These are phyloP conservation scores for Pseudachorutes palmiensis DNA, from an alignment of 1,140 invertebrate genomes.

Conservation along the genomic window DNA sequence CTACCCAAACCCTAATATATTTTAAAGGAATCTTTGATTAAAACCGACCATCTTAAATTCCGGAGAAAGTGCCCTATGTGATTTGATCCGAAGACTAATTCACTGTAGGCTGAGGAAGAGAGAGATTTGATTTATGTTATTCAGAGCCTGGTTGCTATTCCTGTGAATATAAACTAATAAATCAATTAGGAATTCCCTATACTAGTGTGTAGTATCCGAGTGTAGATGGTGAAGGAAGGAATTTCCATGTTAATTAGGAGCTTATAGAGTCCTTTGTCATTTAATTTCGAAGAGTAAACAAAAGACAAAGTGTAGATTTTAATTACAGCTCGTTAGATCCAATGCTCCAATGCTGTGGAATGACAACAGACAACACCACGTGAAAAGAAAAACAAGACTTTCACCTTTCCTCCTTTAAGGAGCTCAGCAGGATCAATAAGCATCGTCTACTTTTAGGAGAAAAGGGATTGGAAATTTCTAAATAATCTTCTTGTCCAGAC, in stretches of 20 bases:
- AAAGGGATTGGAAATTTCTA: neutral
- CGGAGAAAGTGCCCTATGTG: too few relatives aligned
- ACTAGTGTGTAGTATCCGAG: neutral
- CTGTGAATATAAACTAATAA: neutral
- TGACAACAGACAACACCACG: neutral
- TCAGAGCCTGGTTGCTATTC: neutral
- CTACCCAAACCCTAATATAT: too few relatives aligned
- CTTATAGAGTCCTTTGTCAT: neutral
- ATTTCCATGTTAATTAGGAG: neutral
- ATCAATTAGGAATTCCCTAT: neutral
- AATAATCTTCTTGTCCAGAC: neutral
- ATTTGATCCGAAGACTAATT: too few relatives aligned
- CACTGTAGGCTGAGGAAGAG: too few relatives aligned
- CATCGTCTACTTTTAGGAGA: too few relatives aligned
- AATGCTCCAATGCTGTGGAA: neutral
- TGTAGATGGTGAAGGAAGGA: neutral
- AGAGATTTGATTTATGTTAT: neutral
- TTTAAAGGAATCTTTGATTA: too few relatives aligned
- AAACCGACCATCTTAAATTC: too few relatives aligned
- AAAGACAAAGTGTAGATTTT: neutral
- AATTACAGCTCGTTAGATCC: neutral
- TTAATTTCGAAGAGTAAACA: neutral
- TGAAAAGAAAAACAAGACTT: neutral
- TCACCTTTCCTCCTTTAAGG: neutral
- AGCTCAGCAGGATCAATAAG: neutral